Percentiles rank a stretch among this genome's conserved stretches.
These are phyloP conservation scores for Melangyna quadrimaculata DNA, from an alignment of 2,888 invertebrate species.

Conservation along the genomic window DNA sequence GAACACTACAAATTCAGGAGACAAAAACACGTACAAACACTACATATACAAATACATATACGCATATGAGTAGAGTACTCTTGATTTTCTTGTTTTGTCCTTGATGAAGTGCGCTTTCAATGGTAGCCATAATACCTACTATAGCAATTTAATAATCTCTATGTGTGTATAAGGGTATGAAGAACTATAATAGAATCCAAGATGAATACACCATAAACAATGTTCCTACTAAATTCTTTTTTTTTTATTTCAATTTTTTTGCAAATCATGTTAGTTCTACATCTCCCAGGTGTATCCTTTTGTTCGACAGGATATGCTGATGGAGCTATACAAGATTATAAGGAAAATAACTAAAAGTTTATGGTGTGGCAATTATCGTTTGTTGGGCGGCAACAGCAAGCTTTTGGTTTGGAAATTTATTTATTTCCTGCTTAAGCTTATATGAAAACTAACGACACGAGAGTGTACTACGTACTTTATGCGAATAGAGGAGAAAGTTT, in stretches of 20 bases:
- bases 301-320: background rate
- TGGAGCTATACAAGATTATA: background rate
- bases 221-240: background rate
- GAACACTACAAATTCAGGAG: background rate
- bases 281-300: background rate
- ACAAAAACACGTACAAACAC: background rate
- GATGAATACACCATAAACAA: background rate
- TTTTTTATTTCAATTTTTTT: background rate
- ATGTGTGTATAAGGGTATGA: background rate
- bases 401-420: background rate
- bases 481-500: background rate
- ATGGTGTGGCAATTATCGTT: constrained; percentile 48
- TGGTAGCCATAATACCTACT: background rate
- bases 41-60: too few relatives aligned
- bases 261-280: background rate
- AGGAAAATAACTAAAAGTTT: constrained; percentile 23
- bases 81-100: background rate
- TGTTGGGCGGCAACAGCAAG: constrained; percentile 23
- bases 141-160: constrained; percentile 9
- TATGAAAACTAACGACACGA: background rate
- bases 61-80: too few relatives aligned
- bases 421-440: constrained; percentile 8
- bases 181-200: constrained; percentile 7
- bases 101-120: constrained; percentile 3
- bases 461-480: background rate